Evolutionary conservation across 2,113 vertebrate species (phyloP).

Genomic region (Nerophis lumbriciformis): DNA sequence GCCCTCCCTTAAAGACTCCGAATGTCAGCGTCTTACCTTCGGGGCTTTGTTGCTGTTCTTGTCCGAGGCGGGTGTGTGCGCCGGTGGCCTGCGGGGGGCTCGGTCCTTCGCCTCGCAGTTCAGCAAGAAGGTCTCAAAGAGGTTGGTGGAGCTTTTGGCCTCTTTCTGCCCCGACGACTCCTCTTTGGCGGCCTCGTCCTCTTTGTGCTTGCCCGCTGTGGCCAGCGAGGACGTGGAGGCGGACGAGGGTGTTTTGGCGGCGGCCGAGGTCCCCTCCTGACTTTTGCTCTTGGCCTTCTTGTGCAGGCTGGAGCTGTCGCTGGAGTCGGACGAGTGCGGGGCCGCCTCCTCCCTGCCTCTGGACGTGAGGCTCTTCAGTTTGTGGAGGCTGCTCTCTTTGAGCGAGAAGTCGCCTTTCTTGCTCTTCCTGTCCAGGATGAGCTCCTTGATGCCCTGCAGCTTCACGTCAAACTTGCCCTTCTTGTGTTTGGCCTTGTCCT

Average conservation of each 20-base stretch:
- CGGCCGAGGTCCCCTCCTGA: conserved; percentile 28
- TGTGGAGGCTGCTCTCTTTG: conserved; percentile 67
- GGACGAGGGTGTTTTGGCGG: conserved; percentile 48
- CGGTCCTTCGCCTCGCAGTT: conserved; percentile 74
- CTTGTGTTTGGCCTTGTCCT: conserved; percentile 77
- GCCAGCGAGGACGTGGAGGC: conserved; percentile 45
- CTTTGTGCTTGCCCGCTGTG: conserved; percentile 42
- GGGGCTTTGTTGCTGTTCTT: conserved; percentile 47
- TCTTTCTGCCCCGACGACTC: conserved; percentile 59
- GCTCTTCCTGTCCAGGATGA: conserved; percentile 71
- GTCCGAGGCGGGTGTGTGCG: conserved; percentile 37
- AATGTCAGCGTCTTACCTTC: conserved; percentile 50
- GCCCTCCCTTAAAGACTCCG: too few species aligned
- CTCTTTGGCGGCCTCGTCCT: conserved; percentile 61
- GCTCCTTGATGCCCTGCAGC: conserved; percentile 69
- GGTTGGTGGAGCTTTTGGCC: conserved; percentile 55
- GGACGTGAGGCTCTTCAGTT: conserved; percentile 65
- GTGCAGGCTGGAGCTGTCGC: conserved; percentile 64
- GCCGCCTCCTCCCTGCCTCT: conserved; percentile 72
- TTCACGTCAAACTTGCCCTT: conserved; percentile 70
- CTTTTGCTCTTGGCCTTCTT: conserved; percentile 60
- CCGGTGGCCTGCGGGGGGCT: conserved; percentile 54
- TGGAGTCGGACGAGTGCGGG: conserved; percentile 63
- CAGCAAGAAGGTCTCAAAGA: conserved; percentile 74
- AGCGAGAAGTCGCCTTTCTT: conserved; percentile 57